phyloP scores from a whole-genome alignment of 2,113 vertebrate genomes.

The Oryzias woworae region DNA sequence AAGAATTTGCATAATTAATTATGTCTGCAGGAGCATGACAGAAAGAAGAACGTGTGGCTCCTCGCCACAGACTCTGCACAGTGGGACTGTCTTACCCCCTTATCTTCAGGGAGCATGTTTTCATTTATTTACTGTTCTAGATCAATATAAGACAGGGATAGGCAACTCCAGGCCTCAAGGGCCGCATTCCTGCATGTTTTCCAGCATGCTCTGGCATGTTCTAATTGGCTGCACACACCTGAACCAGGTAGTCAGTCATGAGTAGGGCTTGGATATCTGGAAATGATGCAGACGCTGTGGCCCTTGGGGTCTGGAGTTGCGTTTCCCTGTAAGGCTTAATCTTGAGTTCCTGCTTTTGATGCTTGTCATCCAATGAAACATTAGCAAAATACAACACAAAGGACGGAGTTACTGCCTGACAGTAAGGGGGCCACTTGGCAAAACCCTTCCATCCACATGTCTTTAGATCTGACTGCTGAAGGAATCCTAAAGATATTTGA shows the following conservation, averaged over 20 bases:
- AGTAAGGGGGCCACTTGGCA: conserved; percentile 27
- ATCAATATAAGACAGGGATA: neutral
- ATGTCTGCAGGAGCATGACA: conserved; percentile 17
- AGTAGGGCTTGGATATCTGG: too few relatives aligned
- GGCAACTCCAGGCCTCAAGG: too few relatives aligned
- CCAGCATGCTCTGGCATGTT: too few relatives aligned
- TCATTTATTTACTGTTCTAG: neutral
- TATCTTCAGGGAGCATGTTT: conserved; percentile 31
- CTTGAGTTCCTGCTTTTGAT: neutral
- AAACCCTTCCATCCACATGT: conserved; percentile 5
- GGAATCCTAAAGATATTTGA: conserved; percentile 53
- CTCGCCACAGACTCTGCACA: conserved; percentile 15
- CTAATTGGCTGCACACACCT: too few relatives aligned
- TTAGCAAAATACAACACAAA: conserved; percentile 6
- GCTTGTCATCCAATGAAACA: conserved; percentile 7
- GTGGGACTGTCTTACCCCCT: conserved; percentile 14
- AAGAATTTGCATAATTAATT: conserved; percentile 59
- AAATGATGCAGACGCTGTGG: too few relatives aligned
- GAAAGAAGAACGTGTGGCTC: conserved; percentile 31
- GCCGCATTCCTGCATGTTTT: too few relatives aligned
- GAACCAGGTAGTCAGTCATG: too few relatives aligned
- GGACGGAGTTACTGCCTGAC: conserved; percentile 15
- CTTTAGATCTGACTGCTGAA: conserved; percentile 13
- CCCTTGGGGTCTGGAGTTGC: too few relatives aligned
- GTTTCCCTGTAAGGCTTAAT: neutral